These are phyloP conservation scores for Pao palembangensis DNA, from an alignment of 2,113 vertebrate genomes.

Conservation along the genomic window DNA sequence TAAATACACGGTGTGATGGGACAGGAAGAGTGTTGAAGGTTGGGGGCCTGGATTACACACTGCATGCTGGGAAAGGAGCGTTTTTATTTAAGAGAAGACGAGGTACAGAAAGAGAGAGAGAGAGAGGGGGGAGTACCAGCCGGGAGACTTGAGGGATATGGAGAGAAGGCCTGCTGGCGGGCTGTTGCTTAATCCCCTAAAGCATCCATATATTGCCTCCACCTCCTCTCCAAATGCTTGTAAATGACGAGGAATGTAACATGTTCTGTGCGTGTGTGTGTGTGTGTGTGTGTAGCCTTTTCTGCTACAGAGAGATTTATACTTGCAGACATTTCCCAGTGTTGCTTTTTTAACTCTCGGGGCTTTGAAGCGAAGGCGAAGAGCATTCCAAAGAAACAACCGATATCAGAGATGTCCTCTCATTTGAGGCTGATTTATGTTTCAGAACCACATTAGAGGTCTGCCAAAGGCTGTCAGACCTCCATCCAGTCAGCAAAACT, in stretches of 20 bases:
- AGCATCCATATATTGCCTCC: conserved; percentile 75
- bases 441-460: conserved; percentile 52
- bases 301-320: conserved; percentile 66
- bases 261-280: conserved; percentile 69
- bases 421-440: conserved; percentile 62
- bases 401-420: conserved; percentile 66
- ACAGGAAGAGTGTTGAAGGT: conserved; percentile 58
- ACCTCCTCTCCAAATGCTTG: conserved; percentile 65
- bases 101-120: conserved; percentile 48
- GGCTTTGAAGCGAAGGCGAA: conserved; percentile 60
- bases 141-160: conserved; percentile 27
- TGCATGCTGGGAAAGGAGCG: conserved; percentile 68
- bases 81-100: conserved; percentile 57
- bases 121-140: conserved; percentile 40
- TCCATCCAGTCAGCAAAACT: conserved; percentile 16
- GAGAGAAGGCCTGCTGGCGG: conserved; percentile 44
- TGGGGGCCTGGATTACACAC: conserved; percentile 63
- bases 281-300: conserved; percentile 34
- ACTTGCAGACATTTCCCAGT: conserved; percentile 64
- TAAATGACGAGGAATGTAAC: conserved; percentile 70
- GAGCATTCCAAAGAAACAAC: conserved; percentile 58
- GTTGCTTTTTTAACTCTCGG: conserved; percentile 49
- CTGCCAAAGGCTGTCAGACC: conserved; percentile 20
- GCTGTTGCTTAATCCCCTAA: conserved; percentile 70
- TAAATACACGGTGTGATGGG: conserved; percentile 19